These are phyloP conservation scores for Oncorhynchus nerka DNA, from an alignment of 2,113 vertebrate genomes.

Conservation along the genomic window DNA sequence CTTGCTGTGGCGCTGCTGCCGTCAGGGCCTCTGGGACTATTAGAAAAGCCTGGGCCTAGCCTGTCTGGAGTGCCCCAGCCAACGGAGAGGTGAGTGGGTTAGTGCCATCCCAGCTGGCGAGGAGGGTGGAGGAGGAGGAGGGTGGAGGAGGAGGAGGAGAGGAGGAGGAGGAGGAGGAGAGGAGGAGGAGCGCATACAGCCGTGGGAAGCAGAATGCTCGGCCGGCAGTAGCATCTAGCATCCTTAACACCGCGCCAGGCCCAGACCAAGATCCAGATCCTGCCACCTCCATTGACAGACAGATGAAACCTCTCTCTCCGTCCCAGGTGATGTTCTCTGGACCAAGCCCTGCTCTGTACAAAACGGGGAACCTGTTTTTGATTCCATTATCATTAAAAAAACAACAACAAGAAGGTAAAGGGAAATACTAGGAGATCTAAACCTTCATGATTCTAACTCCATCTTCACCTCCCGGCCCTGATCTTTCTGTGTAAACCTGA, in stretches of 20 bases:
- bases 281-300: not conserved
- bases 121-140: conserved; percentile 61
- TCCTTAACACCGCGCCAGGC: conserved; percentile 38
- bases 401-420: conserved; percentile 7
- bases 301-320: conserved; percentile 32
- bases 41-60: conserved; percentile 69
- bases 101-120: conserved; percentile 41
- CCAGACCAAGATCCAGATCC: conserved; percentile 43
- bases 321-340: conserved; percentile 28
- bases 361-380: conserved; percentile 28
- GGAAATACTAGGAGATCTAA: conserved; percentile 39
- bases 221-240: conserved; percentile 46
- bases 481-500: conserved; percentile 27
- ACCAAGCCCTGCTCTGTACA: conserved; percentile 18
- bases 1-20: conserved; percentile 49
- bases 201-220: conserved; percentile 61
- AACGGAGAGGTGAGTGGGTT: conserved; percentile 41
- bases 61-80: conserved; percentile 54
- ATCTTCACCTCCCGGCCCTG: conserved; percentile 27
- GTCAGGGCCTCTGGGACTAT: conserved; percentile 64
- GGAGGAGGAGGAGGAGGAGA: conserved; percentile 58
- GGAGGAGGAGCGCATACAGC: conserved; percentile 62
- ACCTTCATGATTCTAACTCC: conserved; percentile 46
- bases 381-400: not conserved
- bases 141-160: conserved; percentile 61